Conservation (phyloP, 2,113 vertebrate species). For the Tragulus kanchil region DNA sequence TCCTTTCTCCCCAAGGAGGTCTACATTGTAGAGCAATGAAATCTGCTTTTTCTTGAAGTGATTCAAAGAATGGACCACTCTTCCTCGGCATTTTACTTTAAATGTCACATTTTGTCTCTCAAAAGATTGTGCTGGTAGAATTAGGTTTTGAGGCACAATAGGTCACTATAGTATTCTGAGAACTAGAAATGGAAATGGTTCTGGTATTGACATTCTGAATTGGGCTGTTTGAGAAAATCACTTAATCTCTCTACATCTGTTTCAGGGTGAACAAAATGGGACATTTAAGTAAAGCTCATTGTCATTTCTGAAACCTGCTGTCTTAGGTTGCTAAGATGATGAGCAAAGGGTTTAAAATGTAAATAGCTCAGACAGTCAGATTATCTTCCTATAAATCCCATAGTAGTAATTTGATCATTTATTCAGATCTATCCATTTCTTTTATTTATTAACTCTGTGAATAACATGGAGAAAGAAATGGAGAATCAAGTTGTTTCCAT, state of each 20-base stretch:
- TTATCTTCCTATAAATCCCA: background rate
- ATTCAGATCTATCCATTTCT: conserved; percentile 13
- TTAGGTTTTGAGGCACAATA: conserved; percentile 45
- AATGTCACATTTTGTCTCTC: conserved; percentile 53
- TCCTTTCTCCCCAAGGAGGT: conserved; percentile 33
- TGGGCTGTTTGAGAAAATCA: conserved; percentile 56
- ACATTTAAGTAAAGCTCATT: conserved; percentile 36
- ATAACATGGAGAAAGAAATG: background rate
- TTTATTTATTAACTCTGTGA: conserved; percentile 15
- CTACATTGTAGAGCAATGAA: conserved; percentile 30
- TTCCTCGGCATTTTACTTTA: conserved; percentile 45
- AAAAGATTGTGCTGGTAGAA: conserved; percentile 4
- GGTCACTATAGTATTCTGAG: conserved; percentile 58
- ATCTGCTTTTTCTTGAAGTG: conserved; percentile 47
- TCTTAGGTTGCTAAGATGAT: background rate
- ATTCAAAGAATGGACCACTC: background rate
- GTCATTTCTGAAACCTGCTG: conserved; percentile 11
- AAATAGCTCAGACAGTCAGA: background rate
- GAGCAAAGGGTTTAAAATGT: background rate
- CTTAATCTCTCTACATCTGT: conserved; percentile 32
- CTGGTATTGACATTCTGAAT: conserved; percentile 63
- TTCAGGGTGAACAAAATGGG: conserved; percentile 47
- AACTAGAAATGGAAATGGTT: conserved; percentile 52
- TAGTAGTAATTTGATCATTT: background rate
- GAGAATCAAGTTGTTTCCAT: background rate